Evolutionary conservation across 2,797 vertebrate species (phyloP).

Genomic region (Zenarchopterus dispar): DNA sequence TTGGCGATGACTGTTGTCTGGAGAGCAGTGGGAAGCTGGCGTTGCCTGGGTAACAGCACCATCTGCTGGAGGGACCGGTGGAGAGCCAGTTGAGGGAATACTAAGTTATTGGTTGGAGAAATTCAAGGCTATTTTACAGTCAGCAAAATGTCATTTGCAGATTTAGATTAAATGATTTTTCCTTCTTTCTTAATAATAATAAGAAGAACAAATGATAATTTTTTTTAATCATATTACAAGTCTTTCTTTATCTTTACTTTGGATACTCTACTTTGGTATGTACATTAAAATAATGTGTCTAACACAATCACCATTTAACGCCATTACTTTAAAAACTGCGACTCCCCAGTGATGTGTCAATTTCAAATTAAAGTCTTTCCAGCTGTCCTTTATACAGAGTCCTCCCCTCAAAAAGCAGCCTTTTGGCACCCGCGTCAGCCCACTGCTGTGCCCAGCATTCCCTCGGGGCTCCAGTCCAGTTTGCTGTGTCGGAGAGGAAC

Average conservation of each 20-base stretch:
- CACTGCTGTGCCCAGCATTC: constrained; percentile 22
- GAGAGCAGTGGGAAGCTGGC: background rate
- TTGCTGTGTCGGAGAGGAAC: constrained; percentile 10
- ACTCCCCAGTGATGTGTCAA: background rate
- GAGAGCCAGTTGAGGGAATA: constrained; percentile 5
- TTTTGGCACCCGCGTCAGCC: constrained; percentile 58
- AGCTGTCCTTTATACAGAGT: constrained; percentile 35
- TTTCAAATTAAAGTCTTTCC: constrained; percentile 28
- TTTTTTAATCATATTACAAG: no score
- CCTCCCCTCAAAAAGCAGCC: constrained; percentile 18
- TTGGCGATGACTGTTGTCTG: background rate
- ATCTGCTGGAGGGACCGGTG: constrained; percentile 66
- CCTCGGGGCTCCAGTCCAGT: constrained; percentile 5
- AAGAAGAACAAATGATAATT: no score
- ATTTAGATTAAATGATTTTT: background rate
- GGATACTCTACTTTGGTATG: no score
- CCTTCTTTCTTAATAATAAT: no score
- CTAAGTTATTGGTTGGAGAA: background rate
- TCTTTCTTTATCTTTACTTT: no score
- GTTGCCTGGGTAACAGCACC: constrained; percentile 57
- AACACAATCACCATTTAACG: no score
- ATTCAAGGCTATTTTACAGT: background rate
- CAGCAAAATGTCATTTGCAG: background rate
- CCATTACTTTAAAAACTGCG: background rate
- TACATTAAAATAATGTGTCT: no score